Base-by-base conservation (phyloP, 2,113 vertebrate genomes). In the Anarhynchus alexandrinus region DNA sequence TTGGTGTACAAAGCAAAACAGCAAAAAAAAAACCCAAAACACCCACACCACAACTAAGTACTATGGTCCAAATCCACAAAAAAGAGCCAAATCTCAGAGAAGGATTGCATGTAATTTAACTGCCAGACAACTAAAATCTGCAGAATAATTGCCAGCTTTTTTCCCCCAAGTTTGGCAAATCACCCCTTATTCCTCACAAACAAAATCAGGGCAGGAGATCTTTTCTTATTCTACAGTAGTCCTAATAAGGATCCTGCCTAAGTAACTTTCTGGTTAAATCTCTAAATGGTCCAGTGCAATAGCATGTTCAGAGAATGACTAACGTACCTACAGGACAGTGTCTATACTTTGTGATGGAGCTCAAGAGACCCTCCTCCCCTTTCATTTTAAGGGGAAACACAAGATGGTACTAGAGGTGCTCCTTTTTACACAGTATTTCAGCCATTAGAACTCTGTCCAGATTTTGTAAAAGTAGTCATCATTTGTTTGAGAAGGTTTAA, bases 361-460 rank as follows among this genome's bases (percentile, higher is more conserved):
- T 70, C 15, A 6, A 38, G 34, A 77, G 23, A 76, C 22, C 27
- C 6, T 80, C 19, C 42, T 88, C 45, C 8, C 40, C 40, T 82
- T 82, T 34, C 34, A 88, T 90, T 96, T 93, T 81, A 92, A 93
- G 34, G 20, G 62, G 69, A 92, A 95, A 90, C 85, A 73, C 87
- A 86, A 90, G 90, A 90, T 93, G 85, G 92, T 92, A 90, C 88
- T 94, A 90, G 84, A 93, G 74, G 45, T 70, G 30, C 45, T 90
- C 34, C 15, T 82, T 89, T 70, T 65, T 43, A 47, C 42, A 13
- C 21, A 40, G 15, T 6, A 45, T 79, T 85, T 77, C 42, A 54
- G 42, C 21, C 74, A 45, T 18, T 18, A 88, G 29, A 77, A 15
- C 26, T 20, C 34, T 10, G 16, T 12, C 57, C 55, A 62, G 18